Evolutionary conservation across 2,888 invertebrate genomes (phyloP).

Genomic region (Ypsolopha scabrella): DNA sequence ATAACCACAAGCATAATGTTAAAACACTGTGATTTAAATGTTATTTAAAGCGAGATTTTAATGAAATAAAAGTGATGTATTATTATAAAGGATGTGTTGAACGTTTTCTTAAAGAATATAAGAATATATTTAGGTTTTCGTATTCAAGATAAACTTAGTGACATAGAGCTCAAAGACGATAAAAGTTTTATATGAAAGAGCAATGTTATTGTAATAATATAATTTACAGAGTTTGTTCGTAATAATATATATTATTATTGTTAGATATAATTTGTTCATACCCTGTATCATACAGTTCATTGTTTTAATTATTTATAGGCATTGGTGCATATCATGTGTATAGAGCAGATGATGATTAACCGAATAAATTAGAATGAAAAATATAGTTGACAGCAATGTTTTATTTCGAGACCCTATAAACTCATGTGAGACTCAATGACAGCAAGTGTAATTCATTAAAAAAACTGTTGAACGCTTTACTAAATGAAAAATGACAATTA

Average conservation of each 20-base stretch:
- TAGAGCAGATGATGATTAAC: constrained; percentile 69
- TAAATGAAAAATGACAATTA: no score
- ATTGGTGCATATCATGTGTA: constrained; percentile 72
- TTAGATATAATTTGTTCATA: constrained; percentile 48
- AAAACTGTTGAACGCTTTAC: no score
- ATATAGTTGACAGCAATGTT: not conserved
- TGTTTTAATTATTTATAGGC: constrained; percentile 67
- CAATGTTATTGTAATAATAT: constrained; percentile 19
- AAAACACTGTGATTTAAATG: constrained; percentile 51
- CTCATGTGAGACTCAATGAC: no score
- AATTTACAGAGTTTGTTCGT: constrained; percentile 11
- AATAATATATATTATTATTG: constrained; percentile 13
- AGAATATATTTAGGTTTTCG: not conserved
- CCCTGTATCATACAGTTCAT: constrained; percentile 40
- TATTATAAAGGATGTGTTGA: constrained; percentile 9
- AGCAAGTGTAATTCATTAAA: no score
- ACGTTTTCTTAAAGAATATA: constrained; percentile 6
- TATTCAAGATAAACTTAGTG: constrained; percentile 8
- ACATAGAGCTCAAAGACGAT: constrained; percentile 34
- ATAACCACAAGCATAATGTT: constrained; percentile 21
- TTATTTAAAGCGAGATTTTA: constrained; percentile 24
- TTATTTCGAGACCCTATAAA: not conserved
- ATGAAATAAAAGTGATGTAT: constrained; percentile 15
- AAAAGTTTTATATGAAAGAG: constrained; percentile 23
- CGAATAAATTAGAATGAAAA: constrained; percentile 66